phyloP scores from a whole-genome alignment of 1,140 invertebrate genomes.

The Zeugodacus cucurbitae region DNA sequence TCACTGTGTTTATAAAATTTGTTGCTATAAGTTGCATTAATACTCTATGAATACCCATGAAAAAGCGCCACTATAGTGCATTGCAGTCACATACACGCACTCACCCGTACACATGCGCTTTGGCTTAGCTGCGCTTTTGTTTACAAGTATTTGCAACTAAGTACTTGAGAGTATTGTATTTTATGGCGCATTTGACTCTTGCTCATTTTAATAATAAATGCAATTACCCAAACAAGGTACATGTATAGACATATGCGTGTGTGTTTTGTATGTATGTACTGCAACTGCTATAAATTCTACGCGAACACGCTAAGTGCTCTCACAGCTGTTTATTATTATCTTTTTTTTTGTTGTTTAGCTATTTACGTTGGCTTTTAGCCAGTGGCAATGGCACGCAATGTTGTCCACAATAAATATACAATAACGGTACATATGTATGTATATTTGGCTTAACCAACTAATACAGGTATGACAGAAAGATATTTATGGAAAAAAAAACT shows the following conservation, averaged over 20 bases:
- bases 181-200: background rate
- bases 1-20: background rate
- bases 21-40: background rate
- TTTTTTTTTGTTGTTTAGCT: background rate
- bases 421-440: background rate
- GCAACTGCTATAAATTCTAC: background rate
- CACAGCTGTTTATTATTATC: slow-evolving; percentile 1
- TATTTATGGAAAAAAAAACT: too few relatives aligned
- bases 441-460: background rate
- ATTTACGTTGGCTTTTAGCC: background rate
- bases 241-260: too few relatives aligned
- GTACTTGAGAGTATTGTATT: background rate
- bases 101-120: background rate
- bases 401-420: background rate
- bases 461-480: too few relatives aligned
- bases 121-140: background rate
- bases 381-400: slow-evolving; percentile 6
- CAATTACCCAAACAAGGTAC: background rate
- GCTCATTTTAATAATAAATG: slow-evolving; percentile 18
- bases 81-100: too few relatives aligned
- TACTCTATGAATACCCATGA: background rate
- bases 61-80: too few relatives aligned
- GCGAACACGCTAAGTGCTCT: background rate
- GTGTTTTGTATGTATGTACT: background rate
- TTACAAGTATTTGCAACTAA: background rate